phyloP scores from a whole-genome alignment of 2,113 vertebrate genomes.

The Pogonocichla stellata region DNA sequence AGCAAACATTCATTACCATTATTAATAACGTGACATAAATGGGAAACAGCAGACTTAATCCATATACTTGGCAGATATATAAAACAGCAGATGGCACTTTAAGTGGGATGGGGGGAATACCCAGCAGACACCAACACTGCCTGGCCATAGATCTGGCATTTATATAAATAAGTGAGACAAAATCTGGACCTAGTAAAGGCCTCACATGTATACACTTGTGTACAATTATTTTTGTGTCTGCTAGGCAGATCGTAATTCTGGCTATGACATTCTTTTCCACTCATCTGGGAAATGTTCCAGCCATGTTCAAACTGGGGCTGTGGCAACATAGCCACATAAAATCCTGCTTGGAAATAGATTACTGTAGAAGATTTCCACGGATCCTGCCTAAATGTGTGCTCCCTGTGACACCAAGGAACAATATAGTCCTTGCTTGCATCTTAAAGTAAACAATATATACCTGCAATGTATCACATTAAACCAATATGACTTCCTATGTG shows the following conservation, averaged over 20 bases:
- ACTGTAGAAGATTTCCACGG: neutral
- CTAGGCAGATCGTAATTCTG: neutral
- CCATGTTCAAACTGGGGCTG: neutral
- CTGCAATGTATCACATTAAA: neutral
- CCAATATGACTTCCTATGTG: neutral
- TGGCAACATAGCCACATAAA: neutral
- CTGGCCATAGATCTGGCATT: neutral
- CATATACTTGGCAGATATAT: conserved; percentile 26
- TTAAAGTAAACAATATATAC: neutral
- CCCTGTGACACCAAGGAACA: neutral
- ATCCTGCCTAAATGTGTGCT: neutral
- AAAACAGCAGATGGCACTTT: conserved; percentile 40
- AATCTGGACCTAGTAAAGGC: conserved; percentile 13
- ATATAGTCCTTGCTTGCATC: neutral
- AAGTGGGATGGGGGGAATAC: conserved; percentile 16
- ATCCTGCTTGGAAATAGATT: neutral
- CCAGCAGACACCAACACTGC: neutral
- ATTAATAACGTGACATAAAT: conserved; percentile 37
- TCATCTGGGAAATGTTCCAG: neutral
- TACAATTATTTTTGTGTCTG: conserved; percentile 24
- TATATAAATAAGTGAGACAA: neutral
- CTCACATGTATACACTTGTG: conserved; percentile 13
- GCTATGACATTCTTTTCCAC: neutral
- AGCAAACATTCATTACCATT: conserved; percentile 17
- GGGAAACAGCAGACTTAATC: conserved; percentile 27